Percentiles rank a stretch among this genome's conserved stretches.
These are phyloP conservation scores for Mycogona germanica DNA, from an alignment of 2,888 invertebrate species.

Conservation along the genomic window DNA sequence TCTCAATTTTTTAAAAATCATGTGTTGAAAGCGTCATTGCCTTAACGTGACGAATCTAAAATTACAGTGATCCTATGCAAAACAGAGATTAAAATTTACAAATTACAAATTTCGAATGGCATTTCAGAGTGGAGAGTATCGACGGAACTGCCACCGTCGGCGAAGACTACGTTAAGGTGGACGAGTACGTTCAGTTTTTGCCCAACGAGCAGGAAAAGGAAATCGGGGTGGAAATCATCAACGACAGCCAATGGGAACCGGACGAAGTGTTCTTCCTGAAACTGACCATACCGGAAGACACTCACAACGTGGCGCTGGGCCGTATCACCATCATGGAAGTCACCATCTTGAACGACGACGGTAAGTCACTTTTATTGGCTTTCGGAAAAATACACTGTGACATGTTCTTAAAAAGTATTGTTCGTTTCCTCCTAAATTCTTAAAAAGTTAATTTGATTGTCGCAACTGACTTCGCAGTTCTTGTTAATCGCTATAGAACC, in stretches of 20 bases:
- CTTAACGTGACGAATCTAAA: too few species aligned
- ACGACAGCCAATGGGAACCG: slow-evolving; percentile 47
- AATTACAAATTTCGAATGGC: too few species aligned
- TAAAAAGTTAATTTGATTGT: background rate
- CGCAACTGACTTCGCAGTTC: slow-evolving; percentile 3
- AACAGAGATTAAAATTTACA: too few species aligned
- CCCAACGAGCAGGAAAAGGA: slow-evolving; percentile 40
- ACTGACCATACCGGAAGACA: slow-evolving; percentile 31
- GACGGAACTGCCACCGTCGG: slow-evolving; percentile 44
- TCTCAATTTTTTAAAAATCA: too few species aligned
- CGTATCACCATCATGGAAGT: slow-evolving; percentile 43
- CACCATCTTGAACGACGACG: slow-evolving; percentile 46
- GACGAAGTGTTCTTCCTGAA: slow-evolving; percentile 48
- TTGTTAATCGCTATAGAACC: slow-evolving; percentile 37
- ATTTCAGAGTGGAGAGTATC: slow-evolving; percentile 41
- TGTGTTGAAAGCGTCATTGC: too few species aligned
- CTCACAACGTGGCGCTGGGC: slow-evolving; percentile 37
- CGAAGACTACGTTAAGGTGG: slow-evolving; percentile 42
- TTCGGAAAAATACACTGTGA: too few species aligned
- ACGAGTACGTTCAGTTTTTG: slow-evolving; percentile 40
- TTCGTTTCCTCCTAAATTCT: too few species aligned
- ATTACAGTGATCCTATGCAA: too few species aligned
- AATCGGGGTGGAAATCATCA: slow-evolving; percentile 39
- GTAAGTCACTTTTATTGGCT: too few species aligned
- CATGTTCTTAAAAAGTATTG: too few species aligned